These are phyloP conservation scores for Euzetes globulus DNA, from an alignment of 2,888 invertebrate genomes.

Conservation along the genomic window DNA sequence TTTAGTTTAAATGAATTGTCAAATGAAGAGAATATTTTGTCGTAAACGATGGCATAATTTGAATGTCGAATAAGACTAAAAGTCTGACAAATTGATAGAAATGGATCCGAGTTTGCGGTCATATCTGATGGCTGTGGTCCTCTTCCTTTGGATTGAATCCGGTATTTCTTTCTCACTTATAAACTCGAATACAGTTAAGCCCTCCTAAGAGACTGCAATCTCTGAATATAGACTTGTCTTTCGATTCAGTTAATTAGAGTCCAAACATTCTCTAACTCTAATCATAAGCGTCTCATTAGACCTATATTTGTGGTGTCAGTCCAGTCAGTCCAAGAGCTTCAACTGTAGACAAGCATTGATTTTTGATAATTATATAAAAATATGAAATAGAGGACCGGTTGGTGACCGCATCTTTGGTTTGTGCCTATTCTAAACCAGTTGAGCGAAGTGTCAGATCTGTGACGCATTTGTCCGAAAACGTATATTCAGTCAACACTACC, in stretches of 20 bases:
- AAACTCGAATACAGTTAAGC: too few relatives aligned
- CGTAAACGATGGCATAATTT: neutral
- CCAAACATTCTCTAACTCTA: too few relatives aligned
- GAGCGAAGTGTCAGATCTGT: neutral
- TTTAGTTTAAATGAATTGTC: too few relatives aligned
- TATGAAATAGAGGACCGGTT: neutral
- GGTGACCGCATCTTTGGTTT: conserved; percentile 4
- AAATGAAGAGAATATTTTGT: too few relatives aligned
- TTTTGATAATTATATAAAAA: too few relatives aligned
- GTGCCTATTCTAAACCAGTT: conserved; percentile 10
- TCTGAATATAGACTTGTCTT: too few relatives aligned
- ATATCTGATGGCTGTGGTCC: neutral
- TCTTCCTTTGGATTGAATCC: neutral
- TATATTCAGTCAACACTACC: neutral
- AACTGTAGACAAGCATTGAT: too few relatives aligned
- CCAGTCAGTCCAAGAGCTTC: too few relatives aligned
- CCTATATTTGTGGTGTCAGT: too few relatives aligned
- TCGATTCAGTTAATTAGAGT: too few relatives aligned
- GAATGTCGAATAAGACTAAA: neutral
- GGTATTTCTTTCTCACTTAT: neutral
- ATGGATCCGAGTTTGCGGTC: neutral
- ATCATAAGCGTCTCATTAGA: too few relatives aligned
- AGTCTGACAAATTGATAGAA: neutral
- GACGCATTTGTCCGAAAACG: neutral
- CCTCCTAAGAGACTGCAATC: too few relatives aligned